Percentiles rank a stretch among this genome's conserved stretches.
phyloP scores from a whole-genome alignment of 35 echinoderm and acorn worm species.

The Nesometra sesokonis region DNA sequence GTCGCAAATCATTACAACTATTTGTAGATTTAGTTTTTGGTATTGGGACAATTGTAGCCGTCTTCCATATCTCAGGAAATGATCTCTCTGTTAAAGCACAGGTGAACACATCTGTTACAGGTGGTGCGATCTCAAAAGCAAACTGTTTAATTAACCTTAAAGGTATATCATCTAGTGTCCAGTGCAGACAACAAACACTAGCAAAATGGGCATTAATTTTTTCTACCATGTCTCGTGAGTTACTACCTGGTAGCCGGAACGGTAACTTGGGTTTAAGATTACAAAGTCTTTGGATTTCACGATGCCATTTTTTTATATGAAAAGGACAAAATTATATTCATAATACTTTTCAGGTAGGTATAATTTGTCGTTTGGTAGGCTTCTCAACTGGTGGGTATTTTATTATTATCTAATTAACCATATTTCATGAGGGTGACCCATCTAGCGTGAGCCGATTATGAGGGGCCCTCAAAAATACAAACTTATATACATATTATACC shows the following conservation, averaged over 20 bases:
- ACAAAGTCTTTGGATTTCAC: not conserved
- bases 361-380: too few relatives aligned
- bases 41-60: constrained; percentile 12
- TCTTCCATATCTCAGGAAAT: constrained; percentile 13
- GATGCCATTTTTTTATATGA: too few relatives aligned
- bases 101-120: constrained; percentile 5
- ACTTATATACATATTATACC: too few relatives aligned
- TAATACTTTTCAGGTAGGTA: not conserved
- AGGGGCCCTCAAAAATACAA: too few relatives aligned
- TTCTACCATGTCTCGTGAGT: not conserved
- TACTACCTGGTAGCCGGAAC: not conserved
- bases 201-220: not conserved
- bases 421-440: too few relatives aligned
- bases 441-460: too few relatives aligned
- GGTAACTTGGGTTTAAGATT: not conserved
- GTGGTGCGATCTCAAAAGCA: constrained; percentile 1
- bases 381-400: too few relatives aligned
- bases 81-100: not conserved
- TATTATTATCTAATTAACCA: too few relatives aligned
- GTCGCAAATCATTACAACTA: not conserved
- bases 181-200: not conserved
- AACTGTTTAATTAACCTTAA: constrained; percentile 5
- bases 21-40: not conserved
- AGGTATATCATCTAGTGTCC: constrained; percentile 11
- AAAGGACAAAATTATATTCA: not conserved